Percentiles rank a stretch among this genome's conserved stretches.
Conservation (phyloP, 2,888 invertebrate genomes). For the Gryllus longicercus region DNA sequence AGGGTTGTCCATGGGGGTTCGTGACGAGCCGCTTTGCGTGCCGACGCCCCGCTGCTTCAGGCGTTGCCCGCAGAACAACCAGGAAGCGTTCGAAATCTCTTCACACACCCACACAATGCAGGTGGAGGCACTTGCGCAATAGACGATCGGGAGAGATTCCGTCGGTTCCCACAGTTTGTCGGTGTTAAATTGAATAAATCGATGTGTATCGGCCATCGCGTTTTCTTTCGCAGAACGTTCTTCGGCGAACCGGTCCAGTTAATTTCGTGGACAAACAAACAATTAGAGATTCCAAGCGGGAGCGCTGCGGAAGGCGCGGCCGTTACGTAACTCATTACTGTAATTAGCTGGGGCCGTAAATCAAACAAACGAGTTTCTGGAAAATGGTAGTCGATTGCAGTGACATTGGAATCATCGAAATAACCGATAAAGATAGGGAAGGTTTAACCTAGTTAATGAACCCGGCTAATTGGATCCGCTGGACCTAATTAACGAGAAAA, state of each 20-base stretch:
- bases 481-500: background rate
- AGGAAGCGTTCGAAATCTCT: no score
- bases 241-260: background rate
- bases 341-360: background rate
- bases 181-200: no score
- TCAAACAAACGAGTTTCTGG: conserved; percentile 17
- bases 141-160: no score
- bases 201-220: no score
- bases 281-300: background rate
- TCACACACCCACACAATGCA: no score
- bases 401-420: conserved; percentile 6
- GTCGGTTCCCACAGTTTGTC: no score
- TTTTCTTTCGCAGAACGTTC: background rate
- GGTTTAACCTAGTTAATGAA: conserved; percentile 8
- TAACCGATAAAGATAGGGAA: conserved; percentile 8
- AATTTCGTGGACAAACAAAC: conserved; percentile 17
- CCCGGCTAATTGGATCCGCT: conserved; percentile 8
- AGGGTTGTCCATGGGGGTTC: background rate
- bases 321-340: conserved; percentile 10
- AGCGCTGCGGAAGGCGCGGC: background rate
- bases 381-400: conserved; percentile 6
- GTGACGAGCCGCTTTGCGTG: no score
- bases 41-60: no score
- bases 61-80: no score
- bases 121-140: no score